These are phyloP conservation scores for Struthio camelus DNA, from an alignment of 2,113 vertebrate species.

Conservation along the genomic window DNA sequence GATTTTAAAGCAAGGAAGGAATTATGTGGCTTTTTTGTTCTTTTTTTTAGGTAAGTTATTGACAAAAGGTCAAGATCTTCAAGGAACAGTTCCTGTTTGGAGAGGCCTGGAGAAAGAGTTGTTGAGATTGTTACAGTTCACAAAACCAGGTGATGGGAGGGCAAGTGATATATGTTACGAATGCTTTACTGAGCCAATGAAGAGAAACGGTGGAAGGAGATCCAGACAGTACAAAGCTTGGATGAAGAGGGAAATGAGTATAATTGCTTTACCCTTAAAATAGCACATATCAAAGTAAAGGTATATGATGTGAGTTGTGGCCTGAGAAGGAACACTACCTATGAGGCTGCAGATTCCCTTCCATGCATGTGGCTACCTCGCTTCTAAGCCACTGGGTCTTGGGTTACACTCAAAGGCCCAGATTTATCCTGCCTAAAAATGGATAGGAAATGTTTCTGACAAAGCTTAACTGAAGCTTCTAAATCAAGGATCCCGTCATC, in stretches of 20 bases:
- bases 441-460: neutral
- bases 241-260: neutral
- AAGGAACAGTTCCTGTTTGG: neutral
- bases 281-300: neutral
- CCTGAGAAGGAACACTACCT: neutral
- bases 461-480: neutral
- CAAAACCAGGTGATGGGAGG: neutral
- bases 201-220: neutral
- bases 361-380: neutral
- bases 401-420: neutral
- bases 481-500: neutral
- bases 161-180: accelerated
- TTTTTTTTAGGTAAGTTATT: neutral
- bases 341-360: neutral
- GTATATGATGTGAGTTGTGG: neutral
- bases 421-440: neutral
- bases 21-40: neutral
- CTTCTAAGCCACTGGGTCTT: neutral
- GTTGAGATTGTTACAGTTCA: neutral
- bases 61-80: neutral
- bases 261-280: neutral
- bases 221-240: neutral
- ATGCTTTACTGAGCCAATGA: neutral
- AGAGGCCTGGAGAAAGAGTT: neutral
- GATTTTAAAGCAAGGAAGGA: neutral